These are phyloP conservation scores for Tineola bisselliella DNA, from an alignment of 2,888 invertebrate species.

Conservation along the genomic window DNA sequence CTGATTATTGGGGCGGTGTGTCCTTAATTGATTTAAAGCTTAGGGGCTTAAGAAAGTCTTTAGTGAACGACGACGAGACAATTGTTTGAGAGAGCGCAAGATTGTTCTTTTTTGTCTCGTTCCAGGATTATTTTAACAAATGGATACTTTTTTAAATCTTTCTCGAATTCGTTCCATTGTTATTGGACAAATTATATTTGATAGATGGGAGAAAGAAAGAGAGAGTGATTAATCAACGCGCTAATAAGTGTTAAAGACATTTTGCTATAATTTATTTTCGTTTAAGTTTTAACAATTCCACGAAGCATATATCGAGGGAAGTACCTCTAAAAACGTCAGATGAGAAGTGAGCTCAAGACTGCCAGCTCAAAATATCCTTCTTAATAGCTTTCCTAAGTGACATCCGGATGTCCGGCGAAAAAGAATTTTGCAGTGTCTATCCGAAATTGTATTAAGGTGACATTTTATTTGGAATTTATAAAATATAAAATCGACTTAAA, in stretches of 20 bases:
- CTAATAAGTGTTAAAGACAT: background rate
- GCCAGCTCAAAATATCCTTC: slow-evolving; percentile 15
- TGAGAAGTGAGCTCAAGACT: background rate
- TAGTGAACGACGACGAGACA: background rate
- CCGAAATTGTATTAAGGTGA: background rate
- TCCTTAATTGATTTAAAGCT: slow-evolving; percentile 15
- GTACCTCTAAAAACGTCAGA: background rate
- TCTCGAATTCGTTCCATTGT: background rate
- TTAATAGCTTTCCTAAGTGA: slow-evolving; percentile 17
- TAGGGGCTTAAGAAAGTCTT: slow-evolving; percentile 13
- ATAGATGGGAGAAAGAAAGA: background rate
- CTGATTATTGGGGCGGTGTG: slow-evolving; percentile 13
- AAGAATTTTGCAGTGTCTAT: background rate
- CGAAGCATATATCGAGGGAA: background rate
- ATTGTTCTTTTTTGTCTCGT: slow-evolving; percentile 7
- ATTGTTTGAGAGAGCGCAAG: slow-evolving; percentile 6
- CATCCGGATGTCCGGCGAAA: slow-evolving; percentile 13
- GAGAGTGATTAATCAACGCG: background rate
- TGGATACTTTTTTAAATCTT: background rate
- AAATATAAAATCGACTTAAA: background rate
- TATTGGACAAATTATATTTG: background rate
- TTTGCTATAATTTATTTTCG: background rate
- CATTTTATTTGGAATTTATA: background rate
- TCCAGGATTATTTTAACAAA: background rate
- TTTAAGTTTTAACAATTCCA: background rate